Conservation (phyloP, 2,113 vertebrate species). For the Dascyllus trimaculatus region DNA sequence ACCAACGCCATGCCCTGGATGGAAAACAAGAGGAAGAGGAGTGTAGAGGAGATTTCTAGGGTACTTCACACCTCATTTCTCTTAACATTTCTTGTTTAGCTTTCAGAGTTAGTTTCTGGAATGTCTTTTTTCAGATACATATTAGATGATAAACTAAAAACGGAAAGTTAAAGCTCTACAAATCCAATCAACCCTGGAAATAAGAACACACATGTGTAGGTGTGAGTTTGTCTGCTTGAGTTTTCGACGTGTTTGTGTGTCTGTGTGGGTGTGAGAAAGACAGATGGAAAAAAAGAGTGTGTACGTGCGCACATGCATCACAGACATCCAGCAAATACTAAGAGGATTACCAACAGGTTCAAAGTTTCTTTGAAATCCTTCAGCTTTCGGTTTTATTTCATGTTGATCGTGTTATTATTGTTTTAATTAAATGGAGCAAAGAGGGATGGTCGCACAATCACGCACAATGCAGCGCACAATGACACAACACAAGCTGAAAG, state of each 20-base stretch:
- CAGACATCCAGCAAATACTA: conserved; percentile 72
- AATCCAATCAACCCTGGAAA: conserved; percentile 77
- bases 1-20: conserved; percentile 92
- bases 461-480: conserved; percentile 20
- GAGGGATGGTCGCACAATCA: conserved; percentile 45
- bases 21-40: neutral
- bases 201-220: conserved; percentile 60
- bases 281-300: conserved; percentile 16
- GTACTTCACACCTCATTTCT: neutral
- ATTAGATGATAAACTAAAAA: conserved; percentile 71
- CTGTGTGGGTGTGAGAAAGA: conserved; percentile 2
- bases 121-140: conserved; percentile 66
- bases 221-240: conserved; percentile 28
- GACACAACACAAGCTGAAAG: conserved; percentile 47
- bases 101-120: conserved; percentile 33
- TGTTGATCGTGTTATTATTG: conserved; percentile 79
- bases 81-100: neutral
- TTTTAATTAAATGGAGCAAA: conserved; percentile 85
- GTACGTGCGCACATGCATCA: conserved; percentile 41
- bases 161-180: conserved; percentile 71
- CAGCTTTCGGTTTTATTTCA: conserved; percentile 84
- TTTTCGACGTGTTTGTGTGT: conserved; percentile 6
- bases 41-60: neutral
- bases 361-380: conserved; percentile 88
- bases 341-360: conserved; percentile 86